phyloP scores from a whole-genome alignment of 2,113 vertebrate species.

The Excalfactoria chinensis region DNA sequence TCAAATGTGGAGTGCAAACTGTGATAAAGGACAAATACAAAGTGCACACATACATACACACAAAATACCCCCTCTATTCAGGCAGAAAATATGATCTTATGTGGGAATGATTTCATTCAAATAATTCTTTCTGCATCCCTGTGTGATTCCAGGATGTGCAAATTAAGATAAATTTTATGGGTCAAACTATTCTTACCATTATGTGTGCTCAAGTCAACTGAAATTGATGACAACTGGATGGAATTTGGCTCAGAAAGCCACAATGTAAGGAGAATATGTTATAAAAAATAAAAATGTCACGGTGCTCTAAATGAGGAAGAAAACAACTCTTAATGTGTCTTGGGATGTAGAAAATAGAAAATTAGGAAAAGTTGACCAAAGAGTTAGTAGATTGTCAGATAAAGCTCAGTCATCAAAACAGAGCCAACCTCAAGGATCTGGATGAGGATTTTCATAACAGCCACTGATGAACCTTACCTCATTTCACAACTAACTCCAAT shows the following conservation, averaged over 20 bases:
- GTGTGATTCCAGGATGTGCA: slow-evolving; percentile 48
- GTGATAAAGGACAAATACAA: slow-evolving; percentile 12
- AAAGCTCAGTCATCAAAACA: neutral
- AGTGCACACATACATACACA: neutral
- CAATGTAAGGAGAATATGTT: neutral
- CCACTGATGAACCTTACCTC: neutral
- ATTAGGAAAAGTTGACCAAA: neutral
- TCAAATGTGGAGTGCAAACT: slow-evolving; percentile 1
- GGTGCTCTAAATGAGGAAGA: neutral
- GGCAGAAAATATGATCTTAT: slow-evolving; percentile 37
- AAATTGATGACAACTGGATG: slow-evolving; percentile 37
- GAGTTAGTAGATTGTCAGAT: neutral
- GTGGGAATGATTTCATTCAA: slow-evolving; percentile 19
- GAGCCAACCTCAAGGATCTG: neutral
- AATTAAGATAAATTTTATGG: slow-evolving; percentile 48
- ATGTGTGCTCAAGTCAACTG: neutral
- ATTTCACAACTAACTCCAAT: neutral
- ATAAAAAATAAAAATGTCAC: neutral
- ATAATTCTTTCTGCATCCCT: slow-evolving; percentile 30
- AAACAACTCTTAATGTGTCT: neutral
- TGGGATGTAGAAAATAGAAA: neutral
- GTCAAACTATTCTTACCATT: slow-evolving; percentile 38
- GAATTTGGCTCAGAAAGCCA: slow-evolving; percentile 16
- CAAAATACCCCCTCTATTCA: neutral
- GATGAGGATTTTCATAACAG: neutral